Conservation (phyloP, 2,797 vertebrate species). For the Peromyscus eremicus region DNA sequence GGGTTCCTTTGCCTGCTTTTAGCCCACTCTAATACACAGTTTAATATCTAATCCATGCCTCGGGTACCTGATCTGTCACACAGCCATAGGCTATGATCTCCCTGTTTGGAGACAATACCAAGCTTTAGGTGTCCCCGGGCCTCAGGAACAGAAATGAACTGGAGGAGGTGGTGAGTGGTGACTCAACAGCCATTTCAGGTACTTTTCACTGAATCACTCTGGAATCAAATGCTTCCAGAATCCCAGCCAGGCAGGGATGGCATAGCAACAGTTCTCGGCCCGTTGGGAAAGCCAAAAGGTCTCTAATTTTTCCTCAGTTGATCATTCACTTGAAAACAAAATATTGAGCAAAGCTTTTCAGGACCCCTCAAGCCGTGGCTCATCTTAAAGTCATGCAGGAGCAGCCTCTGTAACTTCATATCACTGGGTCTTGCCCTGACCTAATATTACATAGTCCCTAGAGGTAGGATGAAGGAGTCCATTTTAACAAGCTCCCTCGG, state of each 20-base stretch:
- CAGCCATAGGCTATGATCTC: conserved; percentile 22
- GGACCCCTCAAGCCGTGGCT: neutral
- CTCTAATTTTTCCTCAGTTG: neutral
- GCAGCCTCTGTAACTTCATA: neutral
- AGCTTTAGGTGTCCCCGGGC: conserved; percentile 15
- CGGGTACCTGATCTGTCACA: neutral
- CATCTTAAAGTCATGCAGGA: neutral
- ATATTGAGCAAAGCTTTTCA: neutral
- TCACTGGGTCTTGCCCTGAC: neutral
- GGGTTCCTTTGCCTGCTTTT: conserved; percentile 14
- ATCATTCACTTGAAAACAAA: neutral
- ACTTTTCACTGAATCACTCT: neutral
- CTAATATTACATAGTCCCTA: neutral
- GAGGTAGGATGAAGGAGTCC: neutral
- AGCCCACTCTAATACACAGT: conserved; percentile 23
- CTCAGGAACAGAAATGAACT: neutral
- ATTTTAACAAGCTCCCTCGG: neutral
- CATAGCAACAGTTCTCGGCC: neutral
- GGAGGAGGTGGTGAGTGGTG: neutral
- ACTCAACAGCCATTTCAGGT: conserved; percentile 6
- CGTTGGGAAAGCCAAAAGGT: neutral
- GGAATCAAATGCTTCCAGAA: neutral
- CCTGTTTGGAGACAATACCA: neutral
- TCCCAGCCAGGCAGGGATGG: neutral
- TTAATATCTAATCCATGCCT: conserved; percentile 44